Base-by-base conservation (phyloP, 2,113 vertebrate species). In the Lampris incognitus region DNA sequence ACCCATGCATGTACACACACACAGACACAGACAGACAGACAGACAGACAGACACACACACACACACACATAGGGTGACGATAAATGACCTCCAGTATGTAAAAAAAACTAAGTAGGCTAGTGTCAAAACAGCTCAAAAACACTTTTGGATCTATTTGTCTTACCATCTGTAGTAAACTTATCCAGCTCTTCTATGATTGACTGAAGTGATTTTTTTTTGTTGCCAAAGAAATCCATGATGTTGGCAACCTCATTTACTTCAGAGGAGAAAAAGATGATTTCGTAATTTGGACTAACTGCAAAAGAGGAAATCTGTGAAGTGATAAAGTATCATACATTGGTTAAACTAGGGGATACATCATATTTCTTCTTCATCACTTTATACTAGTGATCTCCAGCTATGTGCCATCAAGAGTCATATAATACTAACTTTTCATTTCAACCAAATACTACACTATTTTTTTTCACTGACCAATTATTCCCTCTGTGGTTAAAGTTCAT, bases 231-330 rank as follows among this genome's bases (percentile, higher is more conserved):
- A 39, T 92, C 65, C 1, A 71, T 3, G 71, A 95, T 93, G 24
- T 58, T 78, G 55, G 88, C 79, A 51, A 92, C 59, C 51, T 64
- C 5, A 0, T 0, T 2, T 3, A 90, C 5, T 0, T 90, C 66
- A 5, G 93, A 80, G 36, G 94, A 89, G 83, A 95, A 95, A 61
- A 93, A 87, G 5, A 82, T 0, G 4, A 95, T 85, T 9, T 93
- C 91, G 76, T 94, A 95, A 69, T 93, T 94, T 52, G 94, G 94
- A 58, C 51, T 72, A 55, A 92, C 88, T 0, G 54, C 52, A 62
- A 93, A 95, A 42, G 84, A 74, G 57, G 89, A 7, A 71, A 95
- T 94, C 94, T 95, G 86, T 72, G 49, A 65, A 78, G 39, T 71
- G 55, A 89, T 5, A 62, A 73, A 65, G 42, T 1, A 59, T 11